Conservation (phyloP, 2,113 vertebrate genomes). For the Aphelocoma coerulescens region DNA sequence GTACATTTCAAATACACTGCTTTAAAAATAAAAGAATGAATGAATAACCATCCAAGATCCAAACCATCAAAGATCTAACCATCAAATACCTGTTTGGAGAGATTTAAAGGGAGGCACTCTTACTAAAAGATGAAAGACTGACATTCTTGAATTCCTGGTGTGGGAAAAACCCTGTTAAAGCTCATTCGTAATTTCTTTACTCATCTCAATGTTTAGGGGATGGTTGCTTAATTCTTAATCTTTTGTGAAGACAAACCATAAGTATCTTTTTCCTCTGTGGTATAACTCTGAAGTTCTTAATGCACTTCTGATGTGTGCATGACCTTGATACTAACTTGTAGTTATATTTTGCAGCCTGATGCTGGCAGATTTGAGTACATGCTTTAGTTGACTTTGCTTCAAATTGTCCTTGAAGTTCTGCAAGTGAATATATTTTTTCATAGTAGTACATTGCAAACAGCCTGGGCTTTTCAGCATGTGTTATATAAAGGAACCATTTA, state of each 20-base stretch:
- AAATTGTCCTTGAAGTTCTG: neutral
- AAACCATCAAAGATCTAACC: neutral
- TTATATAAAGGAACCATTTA: neutral
- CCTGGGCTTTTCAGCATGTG: neutral
- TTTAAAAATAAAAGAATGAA: neutral
- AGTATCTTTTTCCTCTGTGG: neutral
- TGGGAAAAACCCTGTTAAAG: neutral
- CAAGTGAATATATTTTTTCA: neutral
- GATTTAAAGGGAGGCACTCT: neutral
- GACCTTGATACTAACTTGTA: neutral
- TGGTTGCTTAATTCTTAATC: neutral
- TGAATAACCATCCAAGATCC: neutral
- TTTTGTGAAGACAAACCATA: neutral
- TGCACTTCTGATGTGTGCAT: neutral
- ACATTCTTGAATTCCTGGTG: neutral
- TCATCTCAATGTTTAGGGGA: neutral
- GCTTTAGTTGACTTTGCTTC: neutral
- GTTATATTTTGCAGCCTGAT: neutral
- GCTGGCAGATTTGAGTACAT: neutral
- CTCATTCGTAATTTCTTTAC: neutral
- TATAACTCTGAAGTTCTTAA: neutral
- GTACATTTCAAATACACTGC: neutral
- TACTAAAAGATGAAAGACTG: neutral
- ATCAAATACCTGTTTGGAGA: neutral
- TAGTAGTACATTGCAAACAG: neutral